Evolutionary conservation across 2,113 vertebrate species (phyloP), one percentile per base, ranked within the genome.

Genomic region (Pomatostomus ruficeps): DNA sequence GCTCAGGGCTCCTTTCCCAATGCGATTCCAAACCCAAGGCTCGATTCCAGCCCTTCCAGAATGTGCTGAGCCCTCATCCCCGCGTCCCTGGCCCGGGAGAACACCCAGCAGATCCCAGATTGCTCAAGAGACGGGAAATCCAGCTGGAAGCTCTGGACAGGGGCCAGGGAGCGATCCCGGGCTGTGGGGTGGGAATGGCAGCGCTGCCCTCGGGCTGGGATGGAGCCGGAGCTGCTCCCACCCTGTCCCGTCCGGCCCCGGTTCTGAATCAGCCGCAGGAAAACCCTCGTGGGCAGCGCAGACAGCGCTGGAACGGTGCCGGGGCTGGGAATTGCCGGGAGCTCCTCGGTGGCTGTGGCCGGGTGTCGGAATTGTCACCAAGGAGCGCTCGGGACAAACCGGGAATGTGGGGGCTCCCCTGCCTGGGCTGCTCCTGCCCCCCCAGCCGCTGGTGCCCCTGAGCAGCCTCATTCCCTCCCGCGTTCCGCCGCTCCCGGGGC

Each of bases 1-100:
- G 4, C 85, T 2, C 8, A 45, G 83, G 79, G 12, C 79, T 91
- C 28, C 2, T 48, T 83, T 84, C 95, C 68, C 61, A 49, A 0
- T 15, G 43, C 58, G 23, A 0, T 19, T 9, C 77, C 87, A 62
- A 84, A 46, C 0, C 8, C 7, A 3, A 59, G 24, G 31, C 52
- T 84, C 6, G 17, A 68, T 88, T 81, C 89, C 73, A 92, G 10
- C 31, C 36, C 65, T n/a, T 46, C 61, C 28, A 11, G 49, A 73
- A 16, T 1, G 2, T 10, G 35, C 85, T 35, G 54, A 76, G 26
- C 79, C 78, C 67, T 93, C 55, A 9, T 31, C 83, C 72, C 68
- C 73, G 16, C 1, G 0, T 26, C 68, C 13, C 0, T 40, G 0
- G 0, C 76, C 0, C 14, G 16, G 65, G 25, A 68, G 35, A 90